Percentiles rank a stretch among this genome's conserved stretches.
phyloP scores from a whole-genome alignment of 2,113 vertebrate genomes.

The Sylvia atricapilla region DNA sequence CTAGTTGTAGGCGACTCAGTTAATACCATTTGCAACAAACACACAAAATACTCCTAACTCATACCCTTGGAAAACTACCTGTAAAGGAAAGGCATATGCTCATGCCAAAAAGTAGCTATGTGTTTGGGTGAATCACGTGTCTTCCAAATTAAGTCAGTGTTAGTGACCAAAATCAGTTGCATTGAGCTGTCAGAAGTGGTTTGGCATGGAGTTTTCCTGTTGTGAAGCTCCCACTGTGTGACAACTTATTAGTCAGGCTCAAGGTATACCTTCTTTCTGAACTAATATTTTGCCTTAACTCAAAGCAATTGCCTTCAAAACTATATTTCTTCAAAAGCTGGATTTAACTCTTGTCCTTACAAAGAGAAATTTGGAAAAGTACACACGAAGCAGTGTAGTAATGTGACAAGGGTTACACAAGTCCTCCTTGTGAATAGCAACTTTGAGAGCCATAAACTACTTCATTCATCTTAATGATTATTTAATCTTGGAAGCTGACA shows the following conservation, averaged over 20 bases:
- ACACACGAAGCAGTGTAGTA: background rate
- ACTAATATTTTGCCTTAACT: background rate
- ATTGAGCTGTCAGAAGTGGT: background rate
- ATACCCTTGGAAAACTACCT: background rate
- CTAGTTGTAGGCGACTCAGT: background rate
- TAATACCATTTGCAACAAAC: background rate
- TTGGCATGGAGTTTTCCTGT: background rate
- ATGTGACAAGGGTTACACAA: background rate
- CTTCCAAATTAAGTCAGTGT: background rate
- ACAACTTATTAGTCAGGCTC: background rate
- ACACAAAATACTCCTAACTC: background rate
- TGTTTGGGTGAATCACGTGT: background rate
- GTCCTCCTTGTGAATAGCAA: background rate
- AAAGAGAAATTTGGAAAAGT: background rate
- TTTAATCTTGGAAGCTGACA: slow-evolving; percentile 40
- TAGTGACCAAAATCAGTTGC: background rate
- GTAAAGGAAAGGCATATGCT: background rate
- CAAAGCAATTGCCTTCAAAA: background rate
- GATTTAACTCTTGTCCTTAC: background rate
- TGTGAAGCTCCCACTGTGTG: background rate
- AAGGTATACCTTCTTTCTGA: background rate
- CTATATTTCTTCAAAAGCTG: background rate
- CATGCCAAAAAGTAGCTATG: background rate
- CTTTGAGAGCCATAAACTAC: background rate
- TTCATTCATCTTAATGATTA: slow-evolving; percentile 41